Conservation (phyloP, 2,797 vertebrate genomes). For the Cynopterus sphinx region DNA sequence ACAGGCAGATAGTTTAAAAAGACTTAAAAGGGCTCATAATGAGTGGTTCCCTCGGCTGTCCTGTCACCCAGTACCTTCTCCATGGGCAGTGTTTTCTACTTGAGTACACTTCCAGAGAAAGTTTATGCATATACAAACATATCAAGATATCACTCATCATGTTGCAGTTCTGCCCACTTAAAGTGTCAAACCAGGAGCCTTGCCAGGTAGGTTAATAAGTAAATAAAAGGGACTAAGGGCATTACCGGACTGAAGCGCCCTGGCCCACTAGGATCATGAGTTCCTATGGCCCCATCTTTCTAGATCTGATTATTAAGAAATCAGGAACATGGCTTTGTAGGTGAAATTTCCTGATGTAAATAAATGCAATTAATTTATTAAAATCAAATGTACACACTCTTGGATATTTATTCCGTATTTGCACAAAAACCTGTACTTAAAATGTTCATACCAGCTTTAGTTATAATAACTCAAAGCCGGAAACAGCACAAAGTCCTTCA, state of each 20-base stretch:
- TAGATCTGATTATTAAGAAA: background rate
- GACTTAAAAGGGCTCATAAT: background rate
- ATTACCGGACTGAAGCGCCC: background rate
- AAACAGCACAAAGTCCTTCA: background rate
- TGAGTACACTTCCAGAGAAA: background rate
- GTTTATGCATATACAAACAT: background rate
- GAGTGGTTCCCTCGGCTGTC: background rate
- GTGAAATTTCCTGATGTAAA: background rate
- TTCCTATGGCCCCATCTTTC: background rate
- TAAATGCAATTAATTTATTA: background rate
- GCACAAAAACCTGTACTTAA: background rate
- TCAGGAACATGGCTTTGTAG: background rate
- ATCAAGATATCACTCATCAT: background rate
- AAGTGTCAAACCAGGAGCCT: background rate
- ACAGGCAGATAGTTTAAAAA: background rate
- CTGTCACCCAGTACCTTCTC: background rate
- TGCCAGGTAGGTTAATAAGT: background rate
- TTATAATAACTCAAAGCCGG: background rate
- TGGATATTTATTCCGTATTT: background rate
- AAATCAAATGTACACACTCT: background rate
- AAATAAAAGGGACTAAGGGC: background rate
- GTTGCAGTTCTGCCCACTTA: background rate
- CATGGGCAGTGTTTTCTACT: background rate
- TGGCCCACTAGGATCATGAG: too few species aligned
- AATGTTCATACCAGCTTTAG: background rate